Evolutionary conservation across 2,113 vertebrate genomes (phyloP).

Genomic region (Petrocephalus microphthalmus): DNA sequence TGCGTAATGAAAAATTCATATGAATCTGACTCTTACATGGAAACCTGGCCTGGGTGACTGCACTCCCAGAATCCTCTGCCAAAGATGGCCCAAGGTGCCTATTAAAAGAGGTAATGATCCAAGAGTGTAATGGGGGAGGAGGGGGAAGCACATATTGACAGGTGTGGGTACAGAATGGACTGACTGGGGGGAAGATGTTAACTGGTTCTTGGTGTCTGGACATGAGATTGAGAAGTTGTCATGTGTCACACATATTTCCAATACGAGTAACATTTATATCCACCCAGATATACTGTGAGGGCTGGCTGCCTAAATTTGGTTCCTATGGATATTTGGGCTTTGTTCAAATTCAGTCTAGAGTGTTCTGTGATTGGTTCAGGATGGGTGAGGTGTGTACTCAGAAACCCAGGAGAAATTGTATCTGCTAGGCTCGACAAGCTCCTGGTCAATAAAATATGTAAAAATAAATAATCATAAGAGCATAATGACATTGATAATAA

Average conservation of each 20-base stretch:
- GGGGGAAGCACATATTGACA: conserved; percentile 33
- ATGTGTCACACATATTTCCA: neutral
- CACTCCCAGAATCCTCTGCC: neutral
- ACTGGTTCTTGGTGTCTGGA: neutral
- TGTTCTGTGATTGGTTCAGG: neutral
- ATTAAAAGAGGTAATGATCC: conserved; percentile 56
- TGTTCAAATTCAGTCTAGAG: neutral
- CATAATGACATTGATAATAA: neutral
- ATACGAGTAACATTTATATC: no score
- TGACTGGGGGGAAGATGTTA: conserved; percentile 22
- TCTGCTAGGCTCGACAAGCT: no score
- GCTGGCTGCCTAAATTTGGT: neutral
- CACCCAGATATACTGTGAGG: no score
- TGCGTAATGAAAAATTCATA: neutral
- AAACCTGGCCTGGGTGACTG: neutral
- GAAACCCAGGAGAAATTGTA: neutral
- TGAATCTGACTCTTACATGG: neutral
- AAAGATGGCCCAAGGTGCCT: conserved; percentile 50
- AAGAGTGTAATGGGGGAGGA: conserved; percentile 43
- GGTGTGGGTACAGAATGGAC: conserved; percentile 38
- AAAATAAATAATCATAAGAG: neutral
- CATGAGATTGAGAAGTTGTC: neutral
- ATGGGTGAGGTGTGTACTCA: neutral
- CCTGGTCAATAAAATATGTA: neutral
- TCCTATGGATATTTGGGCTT: neutral